Base-by-base conservation (phyloP, 2,113 vertebrate species). In the Boleophthalmus pectinirostris region DNA sequence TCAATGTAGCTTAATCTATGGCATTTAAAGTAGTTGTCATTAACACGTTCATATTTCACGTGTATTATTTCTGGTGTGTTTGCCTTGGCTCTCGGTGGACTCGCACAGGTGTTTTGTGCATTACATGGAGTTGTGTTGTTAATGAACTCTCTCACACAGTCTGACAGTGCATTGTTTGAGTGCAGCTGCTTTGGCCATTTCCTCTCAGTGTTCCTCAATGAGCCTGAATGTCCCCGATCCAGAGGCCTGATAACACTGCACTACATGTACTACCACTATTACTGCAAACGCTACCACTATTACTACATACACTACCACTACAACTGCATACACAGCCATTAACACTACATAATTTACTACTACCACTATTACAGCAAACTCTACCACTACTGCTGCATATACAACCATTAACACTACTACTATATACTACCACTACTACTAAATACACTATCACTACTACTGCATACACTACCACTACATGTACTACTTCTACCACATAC, bases 181-280 rank as follows among this genome's bases (percentile, higher is more conserved):
- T 13, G 51, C 75, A 74, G 75, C 82, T 73, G 73, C 29, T 80
- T 66, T 77, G 43, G 69, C 72, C 73, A 88, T 83, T 79, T 86
- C 84, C 75, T 66, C 8, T 54, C 6, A 49, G 45, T 74, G 64
- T 73, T 67, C 46, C 53, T 23, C 68, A 77, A 69, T 84, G 77
- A 84, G 74, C 35, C 72, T 29, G 2, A 29, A 29, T 29, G 73
- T 68, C 61, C 25, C 69, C 4, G 51, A 75, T 18, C 18, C 38
- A 53, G 24, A 51, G 53, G 53, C 51, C 54, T 35, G 35, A 74
- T 69, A 53, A 66, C 53, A 21, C 18, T 10, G 38, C 38, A 10
- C 38, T 43, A 10, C 38, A 43, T 43, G 10, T 10, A 43, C 38
- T 43, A 43, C 38, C 4, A 43, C 38, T 43, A 38, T 8, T 8